These are phyloP conservation scores for Alfaro cultratus DNA, from an alignment of 2,797 vertebrate species.

Conservation along the genomic window DNA sequence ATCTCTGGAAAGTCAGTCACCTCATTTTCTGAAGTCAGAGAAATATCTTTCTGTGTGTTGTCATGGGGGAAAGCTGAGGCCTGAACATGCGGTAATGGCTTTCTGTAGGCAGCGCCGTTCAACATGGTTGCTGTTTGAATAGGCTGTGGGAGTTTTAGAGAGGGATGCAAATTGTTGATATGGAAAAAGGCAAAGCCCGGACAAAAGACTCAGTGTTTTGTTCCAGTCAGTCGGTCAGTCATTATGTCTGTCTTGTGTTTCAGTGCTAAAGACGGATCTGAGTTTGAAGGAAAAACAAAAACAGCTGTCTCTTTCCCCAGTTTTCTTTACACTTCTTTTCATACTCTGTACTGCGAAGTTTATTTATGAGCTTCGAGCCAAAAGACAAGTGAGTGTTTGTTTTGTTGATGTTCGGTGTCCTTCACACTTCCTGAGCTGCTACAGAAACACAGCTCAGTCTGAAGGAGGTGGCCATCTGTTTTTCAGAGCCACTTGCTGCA, in stretches of 20 bases:
- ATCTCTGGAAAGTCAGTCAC: background rate
- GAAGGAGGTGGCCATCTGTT: background rate
- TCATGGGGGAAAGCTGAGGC: constrained; percentile 44
- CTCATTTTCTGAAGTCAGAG: constrained; percentile 2
- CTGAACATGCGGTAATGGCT: constrained; percentile 49
- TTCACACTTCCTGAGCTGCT: constrained; percentile 8
- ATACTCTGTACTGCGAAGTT: background rate
- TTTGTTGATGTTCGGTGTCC: background rate
- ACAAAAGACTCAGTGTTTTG: constrained; percentile 67
- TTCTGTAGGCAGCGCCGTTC: constrained; percentile 68
- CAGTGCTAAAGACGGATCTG: constrained; percentile 8
- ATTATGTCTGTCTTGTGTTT: constrained; percentile 44
- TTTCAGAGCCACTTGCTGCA: background rate
- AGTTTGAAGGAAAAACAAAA: background rate
- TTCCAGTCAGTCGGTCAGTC: constrained; percentile 27
- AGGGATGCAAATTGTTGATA: constrained; percentile 74
- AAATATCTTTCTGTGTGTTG: constrained; percentile 24
- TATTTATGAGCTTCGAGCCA: background rate
- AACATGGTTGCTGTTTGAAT: constrained; percentile 70
- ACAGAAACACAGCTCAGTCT: constrained; percentile 1
- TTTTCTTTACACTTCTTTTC: background rate
- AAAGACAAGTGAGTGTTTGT: background rate
- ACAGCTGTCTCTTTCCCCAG: background rate
- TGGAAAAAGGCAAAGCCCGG: constrained; percentile 54
- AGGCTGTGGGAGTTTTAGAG: constrained; percentile 64